Conservation (phyloP, 2,888 invertebrate genomes). For the Microplitis manilae region DNA sequence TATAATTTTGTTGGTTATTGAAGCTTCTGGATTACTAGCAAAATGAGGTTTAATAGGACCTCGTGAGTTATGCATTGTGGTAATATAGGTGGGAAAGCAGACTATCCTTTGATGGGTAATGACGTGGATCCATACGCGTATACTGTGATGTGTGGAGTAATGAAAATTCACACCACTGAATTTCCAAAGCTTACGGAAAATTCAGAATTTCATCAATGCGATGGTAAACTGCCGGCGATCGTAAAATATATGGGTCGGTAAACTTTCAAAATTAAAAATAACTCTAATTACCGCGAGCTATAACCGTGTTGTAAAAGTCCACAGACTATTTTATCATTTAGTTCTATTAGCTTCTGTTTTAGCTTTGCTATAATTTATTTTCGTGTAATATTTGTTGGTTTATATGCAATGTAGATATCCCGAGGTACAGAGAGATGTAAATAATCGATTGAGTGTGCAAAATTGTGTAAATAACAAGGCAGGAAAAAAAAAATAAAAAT, state of each 20-base stretch:
- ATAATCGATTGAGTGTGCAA: neutral
- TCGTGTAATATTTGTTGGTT: neutral
- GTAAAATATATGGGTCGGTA: neutral
- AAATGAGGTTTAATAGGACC: neutral
- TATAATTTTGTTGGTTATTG: neutral
- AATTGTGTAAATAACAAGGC: neutral
- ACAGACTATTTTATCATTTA: neutral
- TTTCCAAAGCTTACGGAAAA: conserved; percentile 33
- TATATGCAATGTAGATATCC: neutral
- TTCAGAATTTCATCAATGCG: conserved; percentile 28
- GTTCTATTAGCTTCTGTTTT: neutral
- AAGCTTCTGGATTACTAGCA: neutral
- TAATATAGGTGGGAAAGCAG: conserved; percentile 8
- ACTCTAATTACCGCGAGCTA: neutral
- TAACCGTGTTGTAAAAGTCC: neutral
- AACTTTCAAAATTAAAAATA: neutral
- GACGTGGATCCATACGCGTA: conserved; percentile 18
- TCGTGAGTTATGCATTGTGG: neutral
- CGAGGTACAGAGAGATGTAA: neutral
- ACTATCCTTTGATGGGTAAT: conserved; percentile 36
- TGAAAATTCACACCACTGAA: conserved; percentile 41
- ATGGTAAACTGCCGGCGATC: conserved; percentile 3
- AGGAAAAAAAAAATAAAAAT: conserved; percentile 5
- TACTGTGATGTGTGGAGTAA: conserved; percentile 30
- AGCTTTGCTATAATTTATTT: neutral